Percentiles rank a stretch among this genome's conserved stretches.
Evolutionary conservation across 2,113 vertebrate genomes (phyloP).

Genomic region (Nicator chloris): DNA sequence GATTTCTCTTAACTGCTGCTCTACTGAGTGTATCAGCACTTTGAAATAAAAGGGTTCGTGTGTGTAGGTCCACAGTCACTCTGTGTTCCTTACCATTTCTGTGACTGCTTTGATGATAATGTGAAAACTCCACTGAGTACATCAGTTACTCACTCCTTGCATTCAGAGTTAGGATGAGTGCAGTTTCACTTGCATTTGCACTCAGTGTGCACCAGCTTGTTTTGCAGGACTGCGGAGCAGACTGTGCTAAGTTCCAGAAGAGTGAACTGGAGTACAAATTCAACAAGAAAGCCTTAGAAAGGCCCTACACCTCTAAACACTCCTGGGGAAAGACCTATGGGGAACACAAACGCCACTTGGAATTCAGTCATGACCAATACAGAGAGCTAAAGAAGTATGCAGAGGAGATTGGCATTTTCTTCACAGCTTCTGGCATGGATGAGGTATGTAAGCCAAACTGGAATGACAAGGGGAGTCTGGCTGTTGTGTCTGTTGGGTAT

Average conservation of each 20-base stretch:
- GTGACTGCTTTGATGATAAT: not conserved
- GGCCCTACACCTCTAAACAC: slow-evolving; percentile 84
- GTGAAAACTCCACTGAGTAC: not conserved
- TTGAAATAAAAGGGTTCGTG: not conserved
- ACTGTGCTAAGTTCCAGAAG: slow-evolving; percentile 98
- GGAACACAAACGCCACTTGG: slow-evolving; percentile 92
- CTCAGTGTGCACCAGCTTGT: not conserved
- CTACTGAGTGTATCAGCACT: not conserved
- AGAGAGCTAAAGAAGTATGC: slow-evolving; percentile 88
- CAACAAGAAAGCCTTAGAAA: slow-evolving; percentile 85
- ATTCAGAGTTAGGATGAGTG: not conserved
- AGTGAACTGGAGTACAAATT: slow-evolving; percentile 94
- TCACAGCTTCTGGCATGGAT: slow-evolving; percentile 98
- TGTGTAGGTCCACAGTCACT: not conserved
- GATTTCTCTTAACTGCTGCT: not conserved
- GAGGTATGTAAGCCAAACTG: slow-evolving; percentile 76
- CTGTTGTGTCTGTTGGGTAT: not conserved
- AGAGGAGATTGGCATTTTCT: slow-evolving; percentile 88
- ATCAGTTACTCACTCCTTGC: not conserved
- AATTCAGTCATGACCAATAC: slow-evolving; percentile 92
- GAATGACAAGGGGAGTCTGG: not conserved
- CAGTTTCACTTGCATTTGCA: not conserved
- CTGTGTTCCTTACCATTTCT: not conserved
- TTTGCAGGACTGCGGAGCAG: slow-evolving; percentile 89
- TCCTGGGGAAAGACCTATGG: slow-evolving; percentile 95